Evolutionary conservation across 2,797 vertebrate genomes (phyloP), one percentile per base, ranked within the genome.

Genomic region (Gallinago solitaria): DNA sequence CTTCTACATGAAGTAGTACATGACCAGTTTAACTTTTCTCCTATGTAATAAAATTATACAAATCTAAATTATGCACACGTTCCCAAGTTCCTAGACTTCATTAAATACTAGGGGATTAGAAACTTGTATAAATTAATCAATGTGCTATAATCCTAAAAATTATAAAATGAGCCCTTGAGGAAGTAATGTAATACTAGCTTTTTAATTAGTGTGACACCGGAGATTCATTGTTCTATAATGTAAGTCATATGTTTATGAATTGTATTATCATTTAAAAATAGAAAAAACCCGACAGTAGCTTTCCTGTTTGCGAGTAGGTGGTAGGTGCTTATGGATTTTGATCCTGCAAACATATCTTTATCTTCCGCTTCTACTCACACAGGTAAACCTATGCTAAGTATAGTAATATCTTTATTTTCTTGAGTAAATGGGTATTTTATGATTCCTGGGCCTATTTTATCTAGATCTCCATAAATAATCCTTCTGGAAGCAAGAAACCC

Each of bases 121-220:
- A 98, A 98, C 96, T 97, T 98, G 97, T 98, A 97, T 98, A 98
- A 98, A 98, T 98, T 98, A 98, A 98, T 98, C 98, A 98, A 97
- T 97, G 97, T 89, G 96, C 96, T 97, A 97, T 98, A 98, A 98
- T 98, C 97, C 98, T 97, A 98, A 97, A 98, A 98, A 98, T 97
- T 97, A 97, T 97, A 97, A 98, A 98, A 98, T 93, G 96, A 97
- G 84, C 97, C 98, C 97, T 98, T 94, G 97, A 98, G 98, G 98
- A 98, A 97, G 96, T 96, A 98, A 98, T 97, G 97, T 97, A 98
- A 98, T 98, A 95, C 17, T 78, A 95, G 96, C 94, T 97, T 98
- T 98, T 98, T 98, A 98, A 98, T 98, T 98, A 98, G 97, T 73
- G 85, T 23, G 92, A 95, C 98, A 97, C 97, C 93, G 48, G 97